Conservation (phyloP, 2,113 vertebrate species). For the Scomber scombrus region DNA sequence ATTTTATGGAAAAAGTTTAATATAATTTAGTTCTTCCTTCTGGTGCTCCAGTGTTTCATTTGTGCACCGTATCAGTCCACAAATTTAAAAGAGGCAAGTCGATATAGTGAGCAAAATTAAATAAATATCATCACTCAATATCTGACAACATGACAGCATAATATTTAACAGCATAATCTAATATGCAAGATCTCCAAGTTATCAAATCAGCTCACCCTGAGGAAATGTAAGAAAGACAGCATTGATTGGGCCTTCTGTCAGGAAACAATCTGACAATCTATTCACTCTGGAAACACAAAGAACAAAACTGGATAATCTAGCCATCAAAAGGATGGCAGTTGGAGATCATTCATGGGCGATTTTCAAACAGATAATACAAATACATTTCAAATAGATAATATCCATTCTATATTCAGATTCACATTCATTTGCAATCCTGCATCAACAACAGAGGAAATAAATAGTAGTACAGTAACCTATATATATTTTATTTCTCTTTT, state of each 20-base stretch:
- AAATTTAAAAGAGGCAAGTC: conserved; percentile 18
- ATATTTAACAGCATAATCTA: conserved; percentile 48
- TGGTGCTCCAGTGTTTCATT: conserved; percentile 32
- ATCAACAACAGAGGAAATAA: background rate
- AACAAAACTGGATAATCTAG: conserved; percentile 38
- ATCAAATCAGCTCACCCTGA: conserved; percentile 44
- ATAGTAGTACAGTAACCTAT: background rate
- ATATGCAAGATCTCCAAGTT: conserved; percentile 42
- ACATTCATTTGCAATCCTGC: conserved; percentile 5
- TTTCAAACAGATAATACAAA: background rate
- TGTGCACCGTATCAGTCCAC: conserved; percentile 15
- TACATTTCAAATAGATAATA: background rate
- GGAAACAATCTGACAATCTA: conserved; percentile 41
- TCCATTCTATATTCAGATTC: background rate
- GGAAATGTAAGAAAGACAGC: conserved; percentile 43
- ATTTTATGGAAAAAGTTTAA: conserved; percentile 29
- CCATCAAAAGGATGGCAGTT: conserved; percentile 12
- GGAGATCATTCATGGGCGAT: conserved; percentile 13
- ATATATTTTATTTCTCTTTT: background rate
- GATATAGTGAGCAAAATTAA: conserved; percentile 26
- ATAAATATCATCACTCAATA: conserved; percentile 49
- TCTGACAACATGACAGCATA: conserved; percentile 36
- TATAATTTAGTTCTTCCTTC: conserved; percentile 36
- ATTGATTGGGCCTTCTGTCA: conserved; percentile 61
- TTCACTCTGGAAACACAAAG: conserved; percentile 43